Base-by-base conservation (phyloP, 2,113 vertebrate genomes). In the Cololabis saira region DNA sequence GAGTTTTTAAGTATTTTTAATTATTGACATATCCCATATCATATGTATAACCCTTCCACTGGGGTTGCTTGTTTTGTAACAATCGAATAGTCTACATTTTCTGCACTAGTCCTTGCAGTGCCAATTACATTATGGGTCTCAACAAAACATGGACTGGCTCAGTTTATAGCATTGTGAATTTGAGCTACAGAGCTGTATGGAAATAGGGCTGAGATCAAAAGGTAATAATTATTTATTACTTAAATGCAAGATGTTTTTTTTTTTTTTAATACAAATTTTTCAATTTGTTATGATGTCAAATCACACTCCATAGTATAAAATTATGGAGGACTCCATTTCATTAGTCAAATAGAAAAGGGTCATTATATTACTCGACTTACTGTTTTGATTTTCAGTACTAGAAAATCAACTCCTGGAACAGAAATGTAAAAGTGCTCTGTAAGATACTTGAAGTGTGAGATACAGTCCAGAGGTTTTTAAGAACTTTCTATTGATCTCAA, bases 131-230 rank as follows among this genome's bases (percentile, higher is more conserved):
- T 64, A 22, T 67, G 47, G 43, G 41, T 76, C 69, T 33, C 47
- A 37, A 44, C 18, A 52, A 64, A 82, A 60, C 54, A 19, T 73
- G 47, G 22, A 78, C 54, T 27, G 15, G 13, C 44, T 70, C 12
- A 3, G 59, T 73, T 77, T 69, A 79, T 15, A 61, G 42, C 63
- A 30, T 44, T 67, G 50, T 68, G 80, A 47, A 58, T 75, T 72
- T 85, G 60, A 67, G 58, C 49, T 64, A 50, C 40, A 37, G 9
- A n/a, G 44, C 70, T 81, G 81, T 54, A 71, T 45, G 49, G 64
- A 81, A 78, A 71, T 71, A 81, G 47, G 61, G 65, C 61, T 74
- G 64, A 51, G 51, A 74, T 71, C 59, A 56, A 60, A 52, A 81
- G 56, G 66, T 61, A 70, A 67, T 50, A 27, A 27, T 27, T 27